These are phyloP conservation scores for Catalaphyllia jardinei DNA, from an alignment of 64 coral and sea anemone species.

Conservation along the genomic window DNA sequence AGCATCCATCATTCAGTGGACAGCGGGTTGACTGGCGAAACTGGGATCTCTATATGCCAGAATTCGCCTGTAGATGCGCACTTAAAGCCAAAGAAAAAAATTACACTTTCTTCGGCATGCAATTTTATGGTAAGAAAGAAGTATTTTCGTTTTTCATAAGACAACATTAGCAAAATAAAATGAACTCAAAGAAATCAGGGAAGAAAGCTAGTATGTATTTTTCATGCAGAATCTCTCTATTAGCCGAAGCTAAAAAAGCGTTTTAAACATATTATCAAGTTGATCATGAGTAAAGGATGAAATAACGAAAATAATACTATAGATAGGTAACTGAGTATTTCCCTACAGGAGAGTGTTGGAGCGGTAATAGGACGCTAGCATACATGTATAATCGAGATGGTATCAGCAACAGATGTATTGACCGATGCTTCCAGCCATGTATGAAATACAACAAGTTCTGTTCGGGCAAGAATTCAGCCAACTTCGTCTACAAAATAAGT, in stretches of 20 bases:
- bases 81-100: not conserved
- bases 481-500: constrained; percentile 67
- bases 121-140: constrained; percentile 45
- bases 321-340: not conserved
- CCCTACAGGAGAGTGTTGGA: constrained; percentile 52
- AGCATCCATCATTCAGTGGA: constrained; percentile 14
- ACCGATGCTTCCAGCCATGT: constrained; percentile 56
- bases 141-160: no score
- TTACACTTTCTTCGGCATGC: constrained; percentile 42
- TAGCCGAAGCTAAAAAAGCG: no score
- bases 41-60: constrained; percentile 55
- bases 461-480: constrained; percentile 9
- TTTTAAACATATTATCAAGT: not conserved
- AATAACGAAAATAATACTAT: not conserved
- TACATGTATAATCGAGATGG: constrained; percentile 16
- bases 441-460: constrained; percentile 31
- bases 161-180: no score
- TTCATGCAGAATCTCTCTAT: no score
- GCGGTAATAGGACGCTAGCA: not conserved
- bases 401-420: not conserved
- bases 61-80: constrained; percentile 53
- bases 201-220: no score
- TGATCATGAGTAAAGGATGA: not conserved
- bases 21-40: constrained; percentile 58
- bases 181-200: no score